Percentiles rank a stretch among this genome's conserved stretches.
phyloP scores from a whole-genome alignment of 2,113 vertebrate species.

The Uropsilus gracilis region DNA sequence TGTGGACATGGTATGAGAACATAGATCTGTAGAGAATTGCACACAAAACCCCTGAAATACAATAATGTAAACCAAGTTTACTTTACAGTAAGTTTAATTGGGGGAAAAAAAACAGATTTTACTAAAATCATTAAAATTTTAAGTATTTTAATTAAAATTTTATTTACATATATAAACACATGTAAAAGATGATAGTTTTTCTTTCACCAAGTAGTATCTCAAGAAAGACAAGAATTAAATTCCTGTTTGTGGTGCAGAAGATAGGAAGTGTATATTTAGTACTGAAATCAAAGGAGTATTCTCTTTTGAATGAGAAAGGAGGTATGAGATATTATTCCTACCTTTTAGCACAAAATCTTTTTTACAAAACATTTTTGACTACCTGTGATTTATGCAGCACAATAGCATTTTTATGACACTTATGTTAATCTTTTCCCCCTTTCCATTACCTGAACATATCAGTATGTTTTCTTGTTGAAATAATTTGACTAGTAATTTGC shows the following conservation, averaged over 20 bases:
- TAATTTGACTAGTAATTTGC: conserved; percentile 65
- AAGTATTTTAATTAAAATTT: neutral
- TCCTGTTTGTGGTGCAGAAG: neutral
- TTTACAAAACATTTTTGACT: conserved; percentile 17
- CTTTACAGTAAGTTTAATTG: too few relatives aligned
- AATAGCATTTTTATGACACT: conserved; percentile 52
- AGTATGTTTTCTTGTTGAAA: conserved; percentile 64
- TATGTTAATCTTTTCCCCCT: conserved; percentile 60
- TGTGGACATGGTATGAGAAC: too few relatives aligned
- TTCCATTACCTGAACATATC: conserved; percentile 30
- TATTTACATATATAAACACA: neutral
- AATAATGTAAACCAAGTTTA: too few relatives aligned
- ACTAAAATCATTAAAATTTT: neutral
- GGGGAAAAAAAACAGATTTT: neutral
- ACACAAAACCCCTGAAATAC: too few relatives aligned
- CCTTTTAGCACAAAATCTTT: neutral
- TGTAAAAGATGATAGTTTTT: neutral
- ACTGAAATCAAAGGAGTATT: neutral
- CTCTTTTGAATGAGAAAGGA: neutral
- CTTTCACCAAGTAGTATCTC: neutral
- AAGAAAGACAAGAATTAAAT: neutral
- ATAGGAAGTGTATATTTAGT: neutral
- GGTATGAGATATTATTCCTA: neutral
- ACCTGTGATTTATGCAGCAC: conserved; percentile 6
- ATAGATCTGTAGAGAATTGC: too few relatives aligned